Percentiles rank a stretch among this genome's conserved stretches.
Conservation (phyloP, 1,140 invertebrate genomes). For the Medauroidea extradentata region DNA sequence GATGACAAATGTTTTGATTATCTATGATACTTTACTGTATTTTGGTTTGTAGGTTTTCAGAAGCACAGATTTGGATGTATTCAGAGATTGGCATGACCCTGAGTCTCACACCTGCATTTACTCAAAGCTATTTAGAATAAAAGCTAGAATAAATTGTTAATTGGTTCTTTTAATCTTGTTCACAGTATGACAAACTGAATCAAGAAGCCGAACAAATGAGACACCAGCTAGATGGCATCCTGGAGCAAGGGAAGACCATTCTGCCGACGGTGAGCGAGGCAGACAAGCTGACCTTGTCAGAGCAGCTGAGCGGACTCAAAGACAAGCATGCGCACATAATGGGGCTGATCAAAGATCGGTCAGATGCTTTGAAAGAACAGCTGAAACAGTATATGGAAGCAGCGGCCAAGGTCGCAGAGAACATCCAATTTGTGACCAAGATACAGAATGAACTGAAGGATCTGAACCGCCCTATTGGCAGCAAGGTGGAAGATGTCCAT, state of each 20-base stretch:
- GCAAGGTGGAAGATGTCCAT: constrained; percentile 78
- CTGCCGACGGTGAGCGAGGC: constrained; percentile 76
- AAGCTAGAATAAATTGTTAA: no score
- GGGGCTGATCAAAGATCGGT: constrained; percentile 68
- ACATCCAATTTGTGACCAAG: constrained; percentile 69
- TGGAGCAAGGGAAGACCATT: constrained; percentile 74
- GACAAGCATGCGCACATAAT: constrained; percentile 71
- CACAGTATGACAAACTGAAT: constrained; percentile 68
- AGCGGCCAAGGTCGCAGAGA: constrained; percentile 70
- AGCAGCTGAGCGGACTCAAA: constrained; percentile 69
- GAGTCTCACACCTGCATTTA: no score
- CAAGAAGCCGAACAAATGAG: constrained; percentile 67
- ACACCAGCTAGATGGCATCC: constrained; percentile 65
- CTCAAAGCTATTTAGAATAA: no score
- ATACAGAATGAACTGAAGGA: constrained; percentile 79
- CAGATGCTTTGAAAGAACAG: constrained; percentile 62
- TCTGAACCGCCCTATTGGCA: constrained; percentile 78
- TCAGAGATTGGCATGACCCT: no score
- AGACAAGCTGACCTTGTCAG: constrained; percentile 73
- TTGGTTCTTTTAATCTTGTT: constrained; percentile 25
- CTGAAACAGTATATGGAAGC: constrained; percentile 76
- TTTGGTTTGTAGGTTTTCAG: no score
- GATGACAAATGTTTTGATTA: no score
- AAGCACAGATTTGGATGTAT: no score
- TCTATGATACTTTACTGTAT: no score